Evolutionary conservation across 2,797 vertebrate genomes (phyloP).

Genomic region (Apogon talboti): DNA sequence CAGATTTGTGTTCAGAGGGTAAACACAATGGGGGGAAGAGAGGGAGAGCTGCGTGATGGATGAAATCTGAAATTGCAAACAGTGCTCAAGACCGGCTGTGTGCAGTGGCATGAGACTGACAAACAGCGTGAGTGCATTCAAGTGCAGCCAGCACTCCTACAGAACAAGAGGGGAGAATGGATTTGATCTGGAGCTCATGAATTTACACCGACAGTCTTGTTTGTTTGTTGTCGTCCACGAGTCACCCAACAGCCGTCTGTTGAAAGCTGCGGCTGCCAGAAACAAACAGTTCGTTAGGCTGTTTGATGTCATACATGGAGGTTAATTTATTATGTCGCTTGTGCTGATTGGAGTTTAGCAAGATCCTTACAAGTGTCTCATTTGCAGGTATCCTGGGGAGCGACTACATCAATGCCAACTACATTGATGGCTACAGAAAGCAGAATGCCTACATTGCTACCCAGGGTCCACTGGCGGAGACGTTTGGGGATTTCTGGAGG

Average conservation of each 20-base stretch:
- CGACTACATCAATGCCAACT: slow-evolving; percentile 98
- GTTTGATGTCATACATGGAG: slow-evolving; percentile 57
- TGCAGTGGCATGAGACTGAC: slow-evolving; percentile 72
- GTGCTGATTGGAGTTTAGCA: slow-evolving; percentile 52
- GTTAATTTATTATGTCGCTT: slow-evolving; percentile 59
- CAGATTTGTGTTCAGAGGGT: slow-evolving; percentile 16
- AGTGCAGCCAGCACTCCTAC: slow-evolving; percentile 66
- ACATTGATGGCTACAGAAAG: slow-evolving; percentile 96
- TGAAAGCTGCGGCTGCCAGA: slow-evolving; percentile 44
- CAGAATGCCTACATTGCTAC: slow-evolving; percentile 99
- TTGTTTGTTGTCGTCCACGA: slow-evolving; percentile 65
- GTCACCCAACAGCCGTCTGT: slow-evolving; percentile 56
- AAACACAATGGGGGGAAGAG: slow-evolving; percentile 3
- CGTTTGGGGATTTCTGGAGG: slow-evolving; percentile 97
- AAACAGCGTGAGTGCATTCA: slow-evolving; percentile 69
- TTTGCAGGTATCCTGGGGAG: slow-evolving; percentile 91
- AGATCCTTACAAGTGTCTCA: slow-evolving; percentile 40
- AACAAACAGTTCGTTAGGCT: slow-evolving; percentile 46
- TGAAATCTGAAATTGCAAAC: slow-evolving; percentile 73
- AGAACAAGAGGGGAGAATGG: slow-evolving; percentile 62
- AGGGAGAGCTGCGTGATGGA: slow-evolving; percentile 48
- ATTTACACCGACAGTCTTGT: slow-evolving; percentile 66
- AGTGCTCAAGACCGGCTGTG: slow-evolving; percentile 56
- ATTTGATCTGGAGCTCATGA: slow-evolving; percentile 73
- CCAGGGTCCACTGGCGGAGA: slow-evolving; percentile 94